Base-by-base conservation (phyloP, 64 coral and sea anemone species). In the Stylophora pistillata region DNA sequence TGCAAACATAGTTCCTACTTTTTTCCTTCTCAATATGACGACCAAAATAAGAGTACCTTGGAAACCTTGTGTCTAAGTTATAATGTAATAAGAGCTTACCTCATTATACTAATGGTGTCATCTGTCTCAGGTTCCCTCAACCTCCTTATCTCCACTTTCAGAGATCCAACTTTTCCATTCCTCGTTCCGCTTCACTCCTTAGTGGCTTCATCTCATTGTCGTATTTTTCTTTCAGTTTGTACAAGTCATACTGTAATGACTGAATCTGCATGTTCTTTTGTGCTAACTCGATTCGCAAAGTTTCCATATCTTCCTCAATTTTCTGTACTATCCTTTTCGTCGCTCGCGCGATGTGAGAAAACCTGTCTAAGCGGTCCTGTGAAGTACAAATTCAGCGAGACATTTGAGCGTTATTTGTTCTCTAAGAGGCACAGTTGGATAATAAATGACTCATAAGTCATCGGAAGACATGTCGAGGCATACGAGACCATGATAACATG, bases 201-300 rank as follows among this genome's bases (percentile, higher is more conserved):
- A 90, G 76, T 16, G 79, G 5, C 2, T 28, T 59, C 16, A 21
- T 66, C 13, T 82, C 79, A 13, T 71, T 74, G 25, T 90, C 68
- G 47, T 81, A 81, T 28, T 90, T 80, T 14, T 90, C 88, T n/a
- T 61, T 41, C n/a, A 52, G 16, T 90, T 90, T 90, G 18, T 73
- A 90, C n/a, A 72, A 32, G 55, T 82, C 79, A 28, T 90, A 90
- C 32, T 90, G 27, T 11, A 90, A 68, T 23, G 78, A 79, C 56
- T 90, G 88, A 21, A 90, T 82, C 53, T 90, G 53, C 88, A 90
- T 82, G 88, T 90, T 82, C 56, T 82, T 90, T 56, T 59, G 27
- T 18, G 88, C 88, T 55, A 90, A 34, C 28, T 90, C n/a, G n/a
- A n/a, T n/a, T n/a, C n/a, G n/a, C n/a, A n/a, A n/a, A n/a, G n/a